A percentile compares a stretch with the other conserved stretches of the same genome.
Conservation (phyloP, 1,140 invertebrate genomes). For the Onthophagus taurus region DNA sequence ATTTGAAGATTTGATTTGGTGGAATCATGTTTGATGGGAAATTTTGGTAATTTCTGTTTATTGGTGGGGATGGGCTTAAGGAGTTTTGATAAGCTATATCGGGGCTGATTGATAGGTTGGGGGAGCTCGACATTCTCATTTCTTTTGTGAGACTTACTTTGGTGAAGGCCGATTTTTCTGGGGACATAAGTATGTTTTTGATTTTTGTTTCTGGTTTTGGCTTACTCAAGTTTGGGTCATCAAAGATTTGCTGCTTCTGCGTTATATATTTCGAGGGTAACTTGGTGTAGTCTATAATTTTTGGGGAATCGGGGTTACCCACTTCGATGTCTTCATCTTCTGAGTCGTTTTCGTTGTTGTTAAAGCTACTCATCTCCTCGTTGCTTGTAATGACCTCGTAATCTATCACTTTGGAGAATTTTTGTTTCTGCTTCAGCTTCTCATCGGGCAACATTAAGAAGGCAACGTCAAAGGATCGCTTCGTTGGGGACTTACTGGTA, state of each 20-base stretch:
- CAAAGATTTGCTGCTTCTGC: conserved; percentile 48
- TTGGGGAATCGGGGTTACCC: conserved; percentile 43
- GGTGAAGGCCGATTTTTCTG: conserved; percentile 63
- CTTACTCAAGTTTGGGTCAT: conserved; percentile 47
- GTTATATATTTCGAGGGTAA: conserved; percentile 24
- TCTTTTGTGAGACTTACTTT: conserved; percentile 52
- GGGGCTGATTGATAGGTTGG: conserved; percentile 59
- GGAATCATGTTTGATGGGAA: conserved; percentile 43
- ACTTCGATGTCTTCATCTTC: conserved; percentile 42
- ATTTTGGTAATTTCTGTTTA: conserved; percentile 36
- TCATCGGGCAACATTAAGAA: conserved; percentile 80
- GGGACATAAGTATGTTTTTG: conserved; percentile 15
- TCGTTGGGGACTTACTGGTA: conserved; percentile 38
- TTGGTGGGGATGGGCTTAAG: conserved; percentile 57
- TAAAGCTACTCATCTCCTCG: conserved; percentile 23
- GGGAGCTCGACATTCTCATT: conserved; percentile 42
- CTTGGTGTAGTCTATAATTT: conserved; percentile 21
- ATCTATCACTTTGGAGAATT: neutral
- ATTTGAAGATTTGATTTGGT: conserved; percentile 44
- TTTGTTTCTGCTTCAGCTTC: conserved; percentile 58
- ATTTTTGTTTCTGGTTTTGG: conserved; percentile 18
- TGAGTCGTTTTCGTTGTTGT: conserved; percentile 23
- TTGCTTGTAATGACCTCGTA: conserved; percentile 20
- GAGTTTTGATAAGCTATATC: conserved; percentile 66
- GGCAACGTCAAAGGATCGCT: conserved; percentile 78